A percentile compares a stretch with the other conserved stretches of the same genome.
phyloP scores from a whole-genome alignment of 2,797 vertebrate species.

The Parauchenoglanis ngamensis region DNA sequence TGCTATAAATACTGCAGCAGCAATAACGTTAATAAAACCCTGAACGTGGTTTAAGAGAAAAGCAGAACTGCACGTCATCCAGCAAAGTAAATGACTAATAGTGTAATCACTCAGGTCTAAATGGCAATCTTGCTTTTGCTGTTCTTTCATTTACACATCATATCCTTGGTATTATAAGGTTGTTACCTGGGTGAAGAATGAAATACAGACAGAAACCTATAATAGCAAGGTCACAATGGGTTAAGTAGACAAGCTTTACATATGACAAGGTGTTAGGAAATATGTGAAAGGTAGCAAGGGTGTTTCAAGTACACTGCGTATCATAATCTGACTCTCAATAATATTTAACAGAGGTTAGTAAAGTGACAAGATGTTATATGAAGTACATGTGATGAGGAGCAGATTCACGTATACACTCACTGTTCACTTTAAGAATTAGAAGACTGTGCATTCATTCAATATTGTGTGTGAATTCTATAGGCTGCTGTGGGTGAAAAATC shows the following conservation, averaged over 20 bases:
- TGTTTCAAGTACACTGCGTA: neutral
- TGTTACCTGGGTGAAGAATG: neutral
- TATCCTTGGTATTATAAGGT: neutral
- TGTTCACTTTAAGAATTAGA: neutral
- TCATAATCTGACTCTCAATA: neutral
- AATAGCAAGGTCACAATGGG: neutral
- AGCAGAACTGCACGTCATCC: neutral
- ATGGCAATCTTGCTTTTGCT: neutral
- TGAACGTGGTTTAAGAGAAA: neutral
- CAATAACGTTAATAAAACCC: too few relatives aligned
- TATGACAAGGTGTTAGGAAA: neutral
- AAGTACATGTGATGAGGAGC: neutral
- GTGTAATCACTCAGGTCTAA: neutral
- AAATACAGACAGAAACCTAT: neutral
- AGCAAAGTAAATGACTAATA: neutral
- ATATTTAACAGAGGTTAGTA: neutral
- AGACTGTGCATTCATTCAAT: neutral
- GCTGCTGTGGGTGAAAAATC: neutral
- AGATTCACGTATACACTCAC: neutral
- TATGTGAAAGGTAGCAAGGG: neutral
- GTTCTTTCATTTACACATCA: neutral
- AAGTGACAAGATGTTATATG: neutral
- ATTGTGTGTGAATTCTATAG: neutral
- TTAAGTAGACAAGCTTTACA: neutral
- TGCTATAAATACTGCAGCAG: neutral